Base-by-base conservation (phyloP, 2,113 vertebrate genomes). In the Synodontis membranacea region DNA sequence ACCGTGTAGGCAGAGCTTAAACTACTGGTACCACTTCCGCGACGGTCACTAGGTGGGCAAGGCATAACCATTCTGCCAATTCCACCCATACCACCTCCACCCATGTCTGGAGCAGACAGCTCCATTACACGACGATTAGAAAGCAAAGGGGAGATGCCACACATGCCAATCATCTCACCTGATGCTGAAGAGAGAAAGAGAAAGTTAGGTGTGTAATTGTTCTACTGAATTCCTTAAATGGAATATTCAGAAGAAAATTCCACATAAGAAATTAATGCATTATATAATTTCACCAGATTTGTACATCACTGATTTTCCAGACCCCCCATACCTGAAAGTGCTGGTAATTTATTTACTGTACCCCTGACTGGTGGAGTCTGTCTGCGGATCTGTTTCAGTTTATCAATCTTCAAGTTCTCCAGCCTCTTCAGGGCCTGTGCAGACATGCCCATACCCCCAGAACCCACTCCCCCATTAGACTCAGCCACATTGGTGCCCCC, bases 341-440 rank as follows among this genome's bases (percentile, higher is more conserved):
- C 92, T 0, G 97, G 97, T 78, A 99, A 94, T 89, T 95, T 98
- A 93, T 66, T 92, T 48, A 85, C 83, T 79, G 95, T 88, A 12
- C 94, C 92, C 64, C 96, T 96, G 17, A 90, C 58, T 6, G 96
- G 93, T 17, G 94, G 94, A 0, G 95, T 93, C 0, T 95, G 92
- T 42, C 97, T 95, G 68, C 97, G 96, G 86, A 98, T 95, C 85
- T 99, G 97, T 91, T 96, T 97, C 83, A 97, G 92, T 7, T 97
- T 97, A 92, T 99, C 98, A 25, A 99, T 97, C 93, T 98, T 98
- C 37, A 99, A 95, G 88, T 98, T 97, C 86, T 99, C 97, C 23
- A 99, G 93, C 83, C 97, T 96, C 90, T 96, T 97, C 19, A 99
- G 94, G 14, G 97, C 96, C 86, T 95, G 95, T 15, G 93, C 92